Conservation (phyloP, 2,113 vertebrate species). For the Danio rerio region DNA sequence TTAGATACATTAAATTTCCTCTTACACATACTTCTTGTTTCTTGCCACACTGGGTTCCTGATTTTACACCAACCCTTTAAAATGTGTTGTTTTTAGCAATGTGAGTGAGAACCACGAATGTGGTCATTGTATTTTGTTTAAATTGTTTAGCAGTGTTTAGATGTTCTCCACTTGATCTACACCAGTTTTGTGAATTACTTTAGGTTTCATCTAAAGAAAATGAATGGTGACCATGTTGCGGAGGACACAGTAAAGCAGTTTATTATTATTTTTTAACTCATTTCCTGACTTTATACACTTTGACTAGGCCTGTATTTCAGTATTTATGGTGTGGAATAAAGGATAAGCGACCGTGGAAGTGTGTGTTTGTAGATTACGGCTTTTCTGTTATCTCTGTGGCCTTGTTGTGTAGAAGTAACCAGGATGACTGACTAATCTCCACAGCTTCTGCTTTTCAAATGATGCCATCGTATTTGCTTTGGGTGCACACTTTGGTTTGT, state of each 20-base stretch:
- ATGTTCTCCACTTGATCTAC: background rate
- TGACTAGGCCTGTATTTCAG: background rate
- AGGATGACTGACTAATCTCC: background rate
- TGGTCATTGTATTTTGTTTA: background rate
- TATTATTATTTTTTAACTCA: background rate
- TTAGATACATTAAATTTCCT: no score
- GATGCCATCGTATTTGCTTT: background rate
- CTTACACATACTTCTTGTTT: background rate
- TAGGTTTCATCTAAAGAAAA: constrained; percentile 20
- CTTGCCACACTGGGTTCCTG: background rate
- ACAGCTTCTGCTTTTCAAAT: constrained; percentile 10
- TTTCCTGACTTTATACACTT: background rate
- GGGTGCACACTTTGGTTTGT: constrained; percentile 15
- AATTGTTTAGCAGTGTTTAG: background rate
- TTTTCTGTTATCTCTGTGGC: constrained; percentile 8
- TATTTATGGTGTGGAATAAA: background rate
- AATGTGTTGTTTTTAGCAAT: background rate
- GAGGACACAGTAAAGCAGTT: constrained; percentile 17
- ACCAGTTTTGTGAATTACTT: constrained; percentile 15
- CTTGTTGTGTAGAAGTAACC: background rate
- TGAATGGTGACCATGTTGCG: constrained; percentile 8
- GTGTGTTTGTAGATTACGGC: constrained; percentile 3
- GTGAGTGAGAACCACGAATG: background rate
- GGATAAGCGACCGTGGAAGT: background rate
- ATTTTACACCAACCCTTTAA: background rate